Conservation (phyloP, 2,888 invertebrate species). For the Autographa pulchrina region DNA sequence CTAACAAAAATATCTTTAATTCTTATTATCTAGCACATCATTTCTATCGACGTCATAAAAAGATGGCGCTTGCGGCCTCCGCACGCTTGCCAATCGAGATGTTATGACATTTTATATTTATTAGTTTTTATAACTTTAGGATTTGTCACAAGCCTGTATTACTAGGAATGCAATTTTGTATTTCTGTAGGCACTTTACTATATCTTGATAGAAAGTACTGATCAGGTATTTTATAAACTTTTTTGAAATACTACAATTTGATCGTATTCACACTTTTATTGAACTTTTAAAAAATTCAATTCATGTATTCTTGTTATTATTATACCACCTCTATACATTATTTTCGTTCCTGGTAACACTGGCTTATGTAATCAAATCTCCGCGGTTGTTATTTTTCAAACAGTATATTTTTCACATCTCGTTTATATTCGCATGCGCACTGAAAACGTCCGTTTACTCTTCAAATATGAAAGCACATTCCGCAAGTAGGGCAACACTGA, state of each 20-base stretch:
- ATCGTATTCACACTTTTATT: slow-evolving; percentile 5
- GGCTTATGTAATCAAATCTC: slow-evolving; percentile 67
- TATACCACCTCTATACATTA: slow-evolving; percentile 42
- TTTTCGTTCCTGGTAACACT: slow-evolving; percentile 79
- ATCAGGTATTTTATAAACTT: too few species aligned
- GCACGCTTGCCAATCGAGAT: slow-evolving; percentile 33
- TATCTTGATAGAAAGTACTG: neutral
- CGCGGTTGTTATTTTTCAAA: slow-evolving; percentile 60
- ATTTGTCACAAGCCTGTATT: slow-evolving; percentile 58
- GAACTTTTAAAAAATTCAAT: slow-evolving; percentile 20
- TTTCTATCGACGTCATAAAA: slow-evolving; percentile 52
- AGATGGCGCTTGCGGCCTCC: slow-evolving; percentile 57
- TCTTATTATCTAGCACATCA: slow-evolving; percentile 54
- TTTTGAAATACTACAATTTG: neutral
- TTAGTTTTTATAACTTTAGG: slow-evolving; percentile 27
- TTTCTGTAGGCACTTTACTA: too few species aligned
- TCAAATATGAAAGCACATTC: slow-evolving; percentile 70
- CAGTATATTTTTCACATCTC: slow-evolving; percentile 60
- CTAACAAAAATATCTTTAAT: slow-evolving; percentile 54
- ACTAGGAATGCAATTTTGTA: slow-evolving; percentile 29
- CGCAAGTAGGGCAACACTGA: slow-evolving; percentile 78
- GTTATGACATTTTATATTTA: slow-evolving; percentile 36
- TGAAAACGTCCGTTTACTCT: slow-evolving; percentile 69
- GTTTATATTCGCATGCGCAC: slow-evolving; percentile 57
- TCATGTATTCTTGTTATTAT: slow-evolving; percentile 26